Evolutionary conservation across 1,140 invertebrate genomes (phyloP), one percentile per base, ranked within the genome.

Genomic region (Babylonia areolata): DNA sequence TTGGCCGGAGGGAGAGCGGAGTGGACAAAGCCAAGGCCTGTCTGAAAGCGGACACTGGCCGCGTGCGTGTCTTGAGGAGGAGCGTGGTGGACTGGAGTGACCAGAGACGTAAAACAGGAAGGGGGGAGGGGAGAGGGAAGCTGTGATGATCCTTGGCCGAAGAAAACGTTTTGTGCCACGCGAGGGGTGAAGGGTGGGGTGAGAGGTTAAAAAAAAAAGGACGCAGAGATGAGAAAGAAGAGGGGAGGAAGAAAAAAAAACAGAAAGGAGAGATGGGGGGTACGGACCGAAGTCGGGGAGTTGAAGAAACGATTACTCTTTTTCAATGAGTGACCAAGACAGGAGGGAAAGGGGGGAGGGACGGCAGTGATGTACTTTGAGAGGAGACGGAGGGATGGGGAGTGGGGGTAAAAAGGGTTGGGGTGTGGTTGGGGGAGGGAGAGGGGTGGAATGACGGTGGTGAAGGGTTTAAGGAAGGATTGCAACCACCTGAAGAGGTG

Each of bases 401-500:
- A 17, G 46, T 51, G 46, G 9, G 46, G 39, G 17, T 42, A 17
- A 79, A 31, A 35, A 23, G 35, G n/a, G 23, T 3, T 37, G 28
- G 58, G 17, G 2, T 0, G 58, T 0, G 1, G 28, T 9, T 9
- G 58, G 58, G 58, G 58, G 73, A 1, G 73, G 73, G 33, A 28
- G 73, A n/a, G 35, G 73, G 17, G 9, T 37, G 31, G 39, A 42
- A 78, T 39, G 40, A 20, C 75, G 17, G 75, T 75, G 33, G n/a
- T 23, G 79, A 31, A 31, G 54, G 17, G 5, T 11, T 23, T 35
- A 2, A 51, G 28, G 35, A n/a, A 58, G 37, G 12, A 84, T 46
- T 84, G 69, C 82, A 46, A 71, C 82, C 82, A 84, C 82, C 82
- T 84, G 82, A 84, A 75, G 40, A 73, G 71, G 31, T 84, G 82